These are phyloP conservation scores for Agapornis canus DNA, from an alignment of 2,797 vertebrate species.

Conservation along the genomic window DNA sequence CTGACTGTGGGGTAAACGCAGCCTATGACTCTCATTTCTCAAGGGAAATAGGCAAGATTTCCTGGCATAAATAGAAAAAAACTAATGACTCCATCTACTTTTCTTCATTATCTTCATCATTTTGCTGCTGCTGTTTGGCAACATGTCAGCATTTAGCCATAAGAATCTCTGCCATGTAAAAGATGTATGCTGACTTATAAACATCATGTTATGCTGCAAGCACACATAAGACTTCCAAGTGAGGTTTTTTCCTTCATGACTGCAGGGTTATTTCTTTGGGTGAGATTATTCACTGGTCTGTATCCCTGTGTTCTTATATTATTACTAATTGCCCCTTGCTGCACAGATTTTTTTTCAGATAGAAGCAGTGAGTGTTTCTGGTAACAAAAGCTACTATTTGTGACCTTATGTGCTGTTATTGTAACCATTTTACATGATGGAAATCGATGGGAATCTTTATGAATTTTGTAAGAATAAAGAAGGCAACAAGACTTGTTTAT, in stretches of 20 bases:
- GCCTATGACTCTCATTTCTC: background rate
- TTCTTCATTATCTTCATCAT: constrained; percentile 4
- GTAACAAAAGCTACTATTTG: background rate
- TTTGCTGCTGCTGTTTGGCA: background rate
- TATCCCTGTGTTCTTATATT: background rate
- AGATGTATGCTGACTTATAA: background rate
- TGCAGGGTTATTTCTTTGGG: background rate
- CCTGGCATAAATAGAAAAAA: background rate
- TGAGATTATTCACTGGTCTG: background rate
- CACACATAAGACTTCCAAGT: background rate
- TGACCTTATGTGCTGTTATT: fast-evolving
- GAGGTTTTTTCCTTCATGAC: background rate
- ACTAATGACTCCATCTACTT: background rate
- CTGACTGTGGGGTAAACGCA: background rate
- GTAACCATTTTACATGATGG: background rate
- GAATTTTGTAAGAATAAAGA: background rate
- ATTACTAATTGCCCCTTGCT: background rate
- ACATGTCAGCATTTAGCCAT: background rate
- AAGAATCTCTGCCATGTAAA: background rate
- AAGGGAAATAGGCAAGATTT: background rate
- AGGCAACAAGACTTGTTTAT: background rate
- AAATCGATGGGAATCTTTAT: background rate
- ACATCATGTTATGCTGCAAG: background rate
- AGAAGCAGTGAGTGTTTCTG: background rate
- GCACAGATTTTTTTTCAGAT: background rate